Evolutionary conservation across 2,113 vertebrate genomes (phyloP), one percentile per base, ranked within the genome.

Genomic region (Cynopterus brachyotis): DNA sequence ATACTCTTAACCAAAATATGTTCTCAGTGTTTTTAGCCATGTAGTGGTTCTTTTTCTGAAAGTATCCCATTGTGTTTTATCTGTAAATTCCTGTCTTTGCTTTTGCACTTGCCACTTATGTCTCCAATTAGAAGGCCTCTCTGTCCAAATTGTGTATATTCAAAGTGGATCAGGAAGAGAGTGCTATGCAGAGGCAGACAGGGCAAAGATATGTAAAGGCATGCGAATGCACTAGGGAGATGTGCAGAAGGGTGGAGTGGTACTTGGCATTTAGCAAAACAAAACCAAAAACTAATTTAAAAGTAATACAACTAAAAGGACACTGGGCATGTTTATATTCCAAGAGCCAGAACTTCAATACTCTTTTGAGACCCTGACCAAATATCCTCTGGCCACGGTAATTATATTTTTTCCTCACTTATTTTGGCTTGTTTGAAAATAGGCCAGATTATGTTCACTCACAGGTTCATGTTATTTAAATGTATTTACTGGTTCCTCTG

Each of bases 281-380:
- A 84, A 96, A 91, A n/a, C 22, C 42, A 67, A 92, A 94, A 86
- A 79, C 10, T 47, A 73, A 73, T 50, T 89, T 96, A 40, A 96
- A 96, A 75, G 24, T 70, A 80, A 81, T 60, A 69, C 47, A 62
- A 91, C 32, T 20, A 66, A 83, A 85, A 94, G 30, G 35, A 69
- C 17, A 67, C 50, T 26, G 20, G 30, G 57, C 26, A 67, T 37
- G 76, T 50, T 94, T 90, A 62, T 55, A 76, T 96, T 92, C 45
- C 59, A 78, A 94, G 26, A 95, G 26, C 8, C 32, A 95, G 59
- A 89, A 94, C 60, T 92, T 96, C 60, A 50, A 19, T 45, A 28
- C 5, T 76, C 42, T 82, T 89, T 69, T 78, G 75, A 96, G 73
- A 78, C 45, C 30, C 30, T 60, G 42, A 79, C 62, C 55, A 90